These are phyloP conservation scores for Lamprologus ornatipinnis DNA, from an alignment of 2,113 vertebrate species.

Conservation along the genomic window DNA sequence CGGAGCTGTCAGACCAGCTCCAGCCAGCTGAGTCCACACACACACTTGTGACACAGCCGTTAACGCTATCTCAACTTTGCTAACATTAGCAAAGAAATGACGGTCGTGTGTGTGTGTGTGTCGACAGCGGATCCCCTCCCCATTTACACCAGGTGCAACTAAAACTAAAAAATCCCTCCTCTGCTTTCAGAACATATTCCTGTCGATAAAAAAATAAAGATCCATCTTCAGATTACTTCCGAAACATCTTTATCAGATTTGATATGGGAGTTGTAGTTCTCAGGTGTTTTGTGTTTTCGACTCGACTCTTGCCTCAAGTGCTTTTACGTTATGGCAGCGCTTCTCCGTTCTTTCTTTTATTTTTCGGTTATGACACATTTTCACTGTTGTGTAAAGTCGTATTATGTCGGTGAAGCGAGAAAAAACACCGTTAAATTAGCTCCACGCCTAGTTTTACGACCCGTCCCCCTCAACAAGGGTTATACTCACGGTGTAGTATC, in stretches of 20 bases:
- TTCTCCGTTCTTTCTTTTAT: background rate
- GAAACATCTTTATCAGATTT: slow-evolving; percentile 48
- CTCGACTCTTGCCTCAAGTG: background rate
- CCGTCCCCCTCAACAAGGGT: background rate
- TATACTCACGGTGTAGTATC: background rate
- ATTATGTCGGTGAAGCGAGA: background rate
- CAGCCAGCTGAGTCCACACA: slow-evolving; percentile 12
- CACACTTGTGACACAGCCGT: background rate
- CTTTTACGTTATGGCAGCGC: background rate
- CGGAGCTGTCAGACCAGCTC: slow-evolving; percentile 45
- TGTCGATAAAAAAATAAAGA: background rate
- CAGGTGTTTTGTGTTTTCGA: background rate
- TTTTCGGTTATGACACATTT: background rate
- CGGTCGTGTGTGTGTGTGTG: background rate
- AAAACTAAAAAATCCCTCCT: background rate
- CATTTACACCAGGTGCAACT: background rate
- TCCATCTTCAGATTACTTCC: slow-evolving; percentile 54
- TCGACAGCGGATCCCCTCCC: background rate
- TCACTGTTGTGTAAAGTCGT: background rate
- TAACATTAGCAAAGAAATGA: background rate
- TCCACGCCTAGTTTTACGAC: background rate
- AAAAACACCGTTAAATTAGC: background rate
- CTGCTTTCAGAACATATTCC: background rate
- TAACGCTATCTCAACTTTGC: background rate
- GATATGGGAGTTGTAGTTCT: slow-evolving; percentile 73